These are phyloP conservation scores for Osmoderma eremita DNA, from an alignment of 2,888 invertebrate species.

Conservation along the genomic window DNA sequence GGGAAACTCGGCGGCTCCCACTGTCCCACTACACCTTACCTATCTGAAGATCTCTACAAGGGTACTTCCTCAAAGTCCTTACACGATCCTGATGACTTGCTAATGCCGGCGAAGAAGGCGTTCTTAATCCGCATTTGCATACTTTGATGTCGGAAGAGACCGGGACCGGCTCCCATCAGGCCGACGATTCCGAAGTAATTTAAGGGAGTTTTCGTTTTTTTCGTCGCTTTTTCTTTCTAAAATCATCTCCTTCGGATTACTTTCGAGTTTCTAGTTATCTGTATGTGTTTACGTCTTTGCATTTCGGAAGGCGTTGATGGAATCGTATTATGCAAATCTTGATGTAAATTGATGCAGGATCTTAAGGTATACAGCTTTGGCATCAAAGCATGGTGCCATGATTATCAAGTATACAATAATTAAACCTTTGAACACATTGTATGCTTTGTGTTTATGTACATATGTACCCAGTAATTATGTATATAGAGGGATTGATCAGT, in stretches of 20 bases:
- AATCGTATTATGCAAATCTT: background rate
- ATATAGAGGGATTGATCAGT: too few species aligned
- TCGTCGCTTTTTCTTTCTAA: too few species aligned
- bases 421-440: too few species aligned
- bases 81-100: conserved; percentile 47
- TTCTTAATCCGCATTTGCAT: conserved; percentile 49
- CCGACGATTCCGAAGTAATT: conserved; percentile 24
- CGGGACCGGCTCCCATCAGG: conserved; percentile 7
- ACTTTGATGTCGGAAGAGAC: conserved; percentile 45
- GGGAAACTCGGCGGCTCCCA: conserved; percentile 4
- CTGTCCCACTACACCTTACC: conserved; percentile 22
- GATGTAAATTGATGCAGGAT: background rate
- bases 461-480: too few species aligned
- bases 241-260: too few species aligned
- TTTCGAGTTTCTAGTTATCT: too few species aligned
- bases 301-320: too few species aligned
- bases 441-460: too few species aligned
- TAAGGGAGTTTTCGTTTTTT: background rate
- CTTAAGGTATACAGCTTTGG: too few species aligned
- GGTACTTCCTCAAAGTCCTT: conserved; percentile 41
- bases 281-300: too few species aligned
- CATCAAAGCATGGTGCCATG: too few species aligned
- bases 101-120: conserved; percentile 46
- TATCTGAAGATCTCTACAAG: conserved; percentile 44
- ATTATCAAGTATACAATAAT: too few species aligned